Percentiles rank a stretch among this genome's conserved stretches.
These are phyloP conservation scores for Pterocles gutturalis DNA, from an alignment of 2,113 vertebrate species.

Conservation along the genomic window DNA sequence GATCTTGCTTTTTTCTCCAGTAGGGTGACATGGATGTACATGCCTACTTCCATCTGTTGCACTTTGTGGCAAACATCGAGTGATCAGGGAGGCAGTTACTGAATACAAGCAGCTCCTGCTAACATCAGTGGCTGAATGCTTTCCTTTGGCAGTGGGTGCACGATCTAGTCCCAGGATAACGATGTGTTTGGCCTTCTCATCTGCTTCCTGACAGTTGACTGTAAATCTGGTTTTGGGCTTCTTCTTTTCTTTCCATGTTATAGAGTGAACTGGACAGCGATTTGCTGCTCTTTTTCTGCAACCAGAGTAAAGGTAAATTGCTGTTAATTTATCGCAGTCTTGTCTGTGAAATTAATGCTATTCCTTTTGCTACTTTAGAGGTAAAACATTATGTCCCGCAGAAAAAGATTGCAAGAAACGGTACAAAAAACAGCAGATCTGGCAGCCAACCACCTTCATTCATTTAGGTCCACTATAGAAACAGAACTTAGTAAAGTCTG, in stretches of 20 bases:
- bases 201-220: neutral
- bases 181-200: neutral
- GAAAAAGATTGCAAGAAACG: neutral
- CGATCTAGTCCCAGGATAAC: neutral
- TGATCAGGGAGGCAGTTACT: neutral
- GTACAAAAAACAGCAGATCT: neutral
- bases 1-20: conserved; percentile 20
- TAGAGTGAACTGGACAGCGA: neutral
- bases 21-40: neutral
- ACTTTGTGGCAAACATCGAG: neutral
- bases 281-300: neutral
- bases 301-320: neutral
- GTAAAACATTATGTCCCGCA: neutral
- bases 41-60: neutral
- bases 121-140: neutral
- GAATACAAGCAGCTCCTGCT: neutral
- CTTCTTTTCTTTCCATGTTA: neutral
- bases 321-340: neutral
- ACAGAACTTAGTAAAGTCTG: accelerated
- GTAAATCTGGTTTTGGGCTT: neutral
- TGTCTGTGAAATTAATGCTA: neutral
- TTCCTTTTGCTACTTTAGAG: neutral
- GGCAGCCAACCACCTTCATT: neutral
- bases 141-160: neutral
- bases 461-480: accelerated